Conservation (phyloP, 1,140 invertebrate genomes). For the Lethrus apterus region DNA sequence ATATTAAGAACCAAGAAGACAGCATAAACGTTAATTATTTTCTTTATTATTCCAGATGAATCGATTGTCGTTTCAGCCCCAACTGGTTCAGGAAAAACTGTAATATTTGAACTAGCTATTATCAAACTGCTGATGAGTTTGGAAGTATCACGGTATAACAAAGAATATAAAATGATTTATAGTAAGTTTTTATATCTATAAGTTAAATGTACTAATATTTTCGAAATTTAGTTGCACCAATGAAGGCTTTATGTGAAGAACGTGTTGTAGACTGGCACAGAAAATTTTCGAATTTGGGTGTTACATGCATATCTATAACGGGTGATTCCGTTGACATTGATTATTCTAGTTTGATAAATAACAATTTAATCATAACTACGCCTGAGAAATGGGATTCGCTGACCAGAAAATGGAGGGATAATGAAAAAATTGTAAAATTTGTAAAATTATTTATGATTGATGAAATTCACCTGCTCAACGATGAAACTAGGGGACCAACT, state of each 20-base stretch:
- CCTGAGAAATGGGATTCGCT: slow-evolving; percentile 81
- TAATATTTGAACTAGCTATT: slow-evolving; percentile 73
- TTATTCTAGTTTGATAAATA: slow-evolving; percentile 43
- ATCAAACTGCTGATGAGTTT: slow-evolving; percentile 53
- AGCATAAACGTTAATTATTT: slow-evolving; percentile 3
- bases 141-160: slow-evolving; percentile 37
- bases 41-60: slow-evolving; percentile 46
- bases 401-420: slow-evolving; percentile 64
- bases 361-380: slow-evolving; percentile 67
- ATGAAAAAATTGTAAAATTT: slow-evolving; percentile 51
- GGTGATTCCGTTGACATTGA: slow-evolving; percentile 65
- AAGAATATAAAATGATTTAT: slow-evolving; percentile 56
- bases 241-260: slow-evolving; percentile 73
- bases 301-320: slow-evolving; percentile 63
- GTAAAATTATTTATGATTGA: slow-evolving; percentile 74
- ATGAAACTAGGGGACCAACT: slow-evolving; percentile 61
- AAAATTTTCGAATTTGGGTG: slow-evolving; percentile 57
- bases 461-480: slow-evolving; percentile 70
- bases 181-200: slow-evolving; percentile 41
- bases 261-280: slow-evolving; percentile 61
- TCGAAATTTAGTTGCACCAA: slow-evolving; percentile 73
- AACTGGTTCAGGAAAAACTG: slow-evolving; percentile 77
- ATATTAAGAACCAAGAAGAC: slow-evolving; percentile 16
- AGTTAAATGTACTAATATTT: slow-evolving; percentile 21
- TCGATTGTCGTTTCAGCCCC: slow-evolving; percentile 68